Evolutionary conservation across 2,113 vertebrate species (phyloP), one percentile per base, ranked within the genome.

Genomic region (Solea senegalensis): DNA sequence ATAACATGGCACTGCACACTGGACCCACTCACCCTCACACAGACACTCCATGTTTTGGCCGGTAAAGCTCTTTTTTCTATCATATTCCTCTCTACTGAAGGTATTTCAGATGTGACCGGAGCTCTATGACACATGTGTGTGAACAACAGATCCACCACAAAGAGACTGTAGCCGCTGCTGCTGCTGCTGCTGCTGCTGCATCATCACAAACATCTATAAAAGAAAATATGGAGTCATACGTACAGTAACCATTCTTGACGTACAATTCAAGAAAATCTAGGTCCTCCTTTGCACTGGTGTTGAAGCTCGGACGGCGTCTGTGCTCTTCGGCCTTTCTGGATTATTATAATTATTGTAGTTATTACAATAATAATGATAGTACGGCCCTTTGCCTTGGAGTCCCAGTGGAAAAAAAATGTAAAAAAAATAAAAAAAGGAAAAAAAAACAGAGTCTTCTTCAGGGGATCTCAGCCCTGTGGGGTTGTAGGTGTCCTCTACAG

Each of bases 161-260:
- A 73, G 58, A 15, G 57, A 40, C 52, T 26, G 34, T 34, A 34
- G 13, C 71, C 1, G 21, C 21, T 67, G 66, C 71, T 21, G 21
- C 21, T 67, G 66, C 71, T 79, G 62, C 81, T 64, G 21, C 21
- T 21, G 13, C 14, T 8, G 72, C 60, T 79, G 59, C 71, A 75
- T 56, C 65, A 70, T 41, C 34, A 72, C 67, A 68, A 70, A 84
- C 26, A 62, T 57, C 62, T 21, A 44, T 44, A 44, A 45, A 45
- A 10, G 8, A 8, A 9, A 45, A 87, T 85, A 88, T 76, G 86
- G 80, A 90, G 85, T 66, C 73, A 94, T 94, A 95, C 94, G 90
- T 94, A 95, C 94, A 93, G 94, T 95, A 93, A 95, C 94, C 94
- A 95, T 95, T 95, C 93, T 95, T 93, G 90, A 92, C 88, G 90